Conservation (phyloP, 2,888 invertebrate genomes). For the Amphiduros pacificus region DNA sequence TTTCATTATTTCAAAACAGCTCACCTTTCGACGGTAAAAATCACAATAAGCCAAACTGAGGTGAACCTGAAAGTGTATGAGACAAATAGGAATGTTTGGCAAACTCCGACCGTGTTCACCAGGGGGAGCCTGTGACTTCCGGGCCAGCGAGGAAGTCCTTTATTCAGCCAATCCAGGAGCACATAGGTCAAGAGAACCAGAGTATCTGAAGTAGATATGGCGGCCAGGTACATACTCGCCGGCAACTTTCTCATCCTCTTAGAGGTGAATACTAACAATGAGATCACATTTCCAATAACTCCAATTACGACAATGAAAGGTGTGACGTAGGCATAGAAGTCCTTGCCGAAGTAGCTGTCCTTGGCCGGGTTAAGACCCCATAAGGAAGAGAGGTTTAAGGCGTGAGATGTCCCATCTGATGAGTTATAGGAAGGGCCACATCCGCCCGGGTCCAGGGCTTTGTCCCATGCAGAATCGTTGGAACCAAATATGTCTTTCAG, state of each 20-base stretch:
- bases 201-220: constrained; percentile 78
- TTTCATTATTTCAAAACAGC: no score
- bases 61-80: constrained; percentile 60
- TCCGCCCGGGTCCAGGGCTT: neutral
- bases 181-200: constrained; percentile 68
- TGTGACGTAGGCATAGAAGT: constrained; percentile 8
- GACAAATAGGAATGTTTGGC: constrained; percentile 74
- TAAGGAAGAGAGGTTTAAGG: no score
- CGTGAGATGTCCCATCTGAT: no score
- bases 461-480: constrained; percentile 1
- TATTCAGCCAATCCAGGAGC: constrained; percentile 49
- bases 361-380: neutral
- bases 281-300: constrained; percentile 13
- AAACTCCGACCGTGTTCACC: constrained; percentile 64
- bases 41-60: constrained; percentile 52
- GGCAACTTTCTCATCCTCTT: constrained; percentile 69
- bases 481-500: constrained; percentile 1
- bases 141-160: constrained; percentile 38
- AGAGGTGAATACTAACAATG: constrained; percentile 70
- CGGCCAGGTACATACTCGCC: constrained; percentile 78
- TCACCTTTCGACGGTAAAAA: constrained; percentile 48
- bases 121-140: constrained; percentile 30
- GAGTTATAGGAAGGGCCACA: neutral
- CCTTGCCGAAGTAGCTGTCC: neutral
- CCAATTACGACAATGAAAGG: constrained; percentile 13